Evolutionary conservation across 1,140 invertebrate genomes (phyloP).

Genomic region (Carcinoscorpius rotundicauda): DNA sequence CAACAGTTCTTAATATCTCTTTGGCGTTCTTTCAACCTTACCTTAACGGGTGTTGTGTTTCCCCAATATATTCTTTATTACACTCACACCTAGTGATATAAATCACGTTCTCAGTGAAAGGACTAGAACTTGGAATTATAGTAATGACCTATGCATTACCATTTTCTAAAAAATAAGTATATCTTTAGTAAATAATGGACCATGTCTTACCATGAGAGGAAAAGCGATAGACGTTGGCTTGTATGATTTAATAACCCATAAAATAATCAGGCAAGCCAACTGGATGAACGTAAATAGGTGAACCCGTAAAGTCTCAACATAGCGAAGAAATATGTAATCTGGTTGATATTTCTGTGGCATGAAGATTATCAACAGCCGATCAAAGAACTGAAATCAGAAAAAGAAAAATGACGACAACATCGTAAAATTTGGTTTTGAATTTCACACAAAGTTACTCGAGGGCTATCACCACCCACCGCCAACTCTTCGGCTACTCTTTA

Average conservation of each 20-base stretch:
- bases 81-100: no score
- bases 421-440: no score
- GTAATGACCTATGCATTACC: no score
- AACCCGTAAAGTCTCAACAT: constrained; percentile 84
- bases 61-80: no score
- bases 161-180: no score
- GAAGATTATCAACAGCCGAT: constrained; percentile 86
- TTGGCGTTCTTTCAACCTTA: no score
- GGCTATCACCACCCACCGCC: not conserved
- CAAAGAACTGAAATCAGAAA: constrained; percentile 62
- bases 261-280: constrained; percentile 70
- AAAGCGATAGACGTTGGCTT: constrained; percentile 88
- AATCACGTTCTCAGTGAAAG: no score
- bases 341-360: constrained; percentile 99
- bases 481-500: no score
- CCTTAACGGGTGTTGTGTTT: no score
- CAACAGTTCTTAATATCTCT: no score
- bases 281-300: constrained; percentile 93
- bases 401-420: not conserved
- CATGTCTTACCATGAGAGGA: constrained; percentile 74
- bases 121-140: no score
- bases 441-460: not conserved
- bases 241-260: constrained; percentile 96
- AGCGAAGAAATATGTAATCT: constrained; percentile 92
- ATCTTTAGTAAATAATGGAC: no score